phyloP scores from a whole-genome alignment of 2,797 vertebrate species.

The Stomatorhinus walkeri region DNA sequence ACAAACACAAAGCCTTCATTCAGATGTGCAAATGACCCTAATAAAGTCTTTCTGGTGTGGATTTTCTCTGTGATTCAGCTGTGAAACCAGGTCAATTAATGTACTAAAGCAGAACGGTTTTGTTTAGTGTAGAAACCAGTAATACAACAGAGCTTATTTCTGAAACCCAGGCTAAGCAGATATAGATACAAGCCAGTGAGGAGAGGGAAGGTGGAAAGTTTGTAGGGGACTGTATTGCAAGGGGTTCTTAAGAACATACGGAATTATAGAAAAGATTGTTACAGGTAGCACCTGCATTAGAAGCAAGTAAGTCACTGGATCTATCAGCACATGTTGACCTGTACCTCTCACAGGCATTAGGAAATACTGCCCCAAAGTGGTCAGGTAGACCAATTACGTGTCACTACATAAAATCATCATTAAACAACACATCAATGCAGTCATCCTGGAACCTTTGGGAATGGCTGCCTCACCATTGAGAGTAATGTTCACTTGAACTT shows the following conservation, averaged over 20 bases:
- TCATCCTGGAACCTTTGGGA: neutral
- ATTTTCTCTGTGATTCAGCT: neutral
- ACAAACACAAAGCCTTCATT: neutral
- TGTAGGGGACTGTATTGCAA: neutral
- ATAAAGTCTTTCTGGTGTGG: neutral
- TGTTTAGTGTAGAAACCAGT: neutral
- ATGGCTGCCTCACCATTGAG: neutral
- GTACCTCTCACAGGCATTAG: neutral
- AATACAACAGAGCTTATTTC: neutral
- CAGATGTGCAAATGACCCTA: neutral
- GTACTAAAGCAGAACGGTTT: neutral
- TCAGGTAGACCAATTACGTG: neutral
- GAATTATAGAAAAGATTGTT: neutral
- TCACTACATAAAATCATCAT: neutral
- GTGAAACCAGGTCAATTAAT: conserved; percentile 5
- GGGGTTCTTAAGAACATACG: neutral
- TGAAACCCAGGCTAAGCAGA: neutral
- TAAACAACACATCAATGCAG: neutral
- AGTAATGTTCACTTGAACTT: neutral
- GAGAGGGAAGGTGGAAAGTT: neutral
- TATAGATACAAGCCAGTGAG: neutral
- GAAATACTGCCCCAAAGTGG: neutral
- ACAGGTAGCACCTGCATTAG: neutral
- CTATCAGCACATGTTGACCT: neutral
- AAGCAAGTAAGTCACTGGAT: neutral